Evolutionary conservation across 1,140 invertebrate species (phyloP).

Genomic region (Dryas iulia): DNA sequence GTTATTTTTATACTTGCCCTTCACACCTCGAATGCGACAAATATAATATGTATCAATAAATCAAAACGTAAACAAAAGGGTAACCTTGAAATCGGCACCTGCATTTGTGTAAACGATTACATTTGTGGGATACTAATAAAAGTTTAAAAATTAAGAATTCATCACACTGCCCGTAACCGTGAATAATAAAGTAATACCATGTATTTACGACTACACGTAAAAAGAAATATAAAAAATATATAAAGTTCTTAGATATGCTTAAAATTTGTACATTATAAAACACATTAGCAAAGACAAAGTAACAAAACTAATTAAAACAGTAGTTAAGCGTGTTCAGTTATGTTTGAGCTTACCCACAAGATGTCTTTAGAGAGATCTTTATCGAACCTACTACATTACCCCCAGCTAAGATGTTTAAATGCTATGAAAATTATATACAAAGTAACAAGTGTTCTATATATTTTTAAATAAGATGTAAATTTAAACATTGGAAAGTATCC

Average conservation of each 20-base stretch:
- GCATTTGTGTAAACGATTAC: conserved; percentile 50
- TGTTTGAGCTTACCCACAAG: conserved; percentile 46
- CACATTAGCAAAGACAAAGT: conserved; percentile 3
- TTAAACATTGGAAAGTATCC: not conserved
- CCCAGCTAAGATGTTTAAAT: conserved; percentile 29
- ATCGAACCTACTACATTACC: conserved; percentile 53
- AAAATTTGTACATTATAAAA: not conserved
- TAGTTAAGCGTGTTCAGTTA: conserved; percentile 58
- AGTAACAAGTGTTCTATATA: conserved; percentile 7
- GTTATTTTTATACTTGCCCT: conserved; percentile 45
- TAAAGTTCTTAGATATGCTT: not conserved
- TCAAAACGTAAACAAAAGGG: conserved; percentile 58
- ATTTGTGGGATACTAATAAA: conserved; percentile 58
- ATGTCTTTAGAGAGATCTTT: conserved; percentile 46
- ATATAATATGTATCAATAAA: conserved; percentile 67
- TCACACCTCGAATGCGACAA: conserved; percentile 42
- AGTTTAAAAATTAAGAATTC: conserved; percentile 54
- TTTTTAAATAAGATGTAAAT: conserved; percentile 2
- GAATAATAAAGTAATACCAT: conserved; percentile 23
- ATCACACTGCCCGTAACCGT: conserved; percentile 8
- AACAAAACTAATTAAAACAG: conserved; percentile 38
- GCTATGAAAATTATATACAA: not conserved
- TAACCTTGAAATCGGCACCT: conserved; percentile 57
- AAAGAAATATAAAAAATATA: conserved; percentile 5
- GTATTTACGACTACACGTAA: not conserved